phyloP scores from a whole-genome alignment of 30 jellyfish, hydroid and myxozoan genomes.

The Chrysaora quinquecirrha region DNA sequence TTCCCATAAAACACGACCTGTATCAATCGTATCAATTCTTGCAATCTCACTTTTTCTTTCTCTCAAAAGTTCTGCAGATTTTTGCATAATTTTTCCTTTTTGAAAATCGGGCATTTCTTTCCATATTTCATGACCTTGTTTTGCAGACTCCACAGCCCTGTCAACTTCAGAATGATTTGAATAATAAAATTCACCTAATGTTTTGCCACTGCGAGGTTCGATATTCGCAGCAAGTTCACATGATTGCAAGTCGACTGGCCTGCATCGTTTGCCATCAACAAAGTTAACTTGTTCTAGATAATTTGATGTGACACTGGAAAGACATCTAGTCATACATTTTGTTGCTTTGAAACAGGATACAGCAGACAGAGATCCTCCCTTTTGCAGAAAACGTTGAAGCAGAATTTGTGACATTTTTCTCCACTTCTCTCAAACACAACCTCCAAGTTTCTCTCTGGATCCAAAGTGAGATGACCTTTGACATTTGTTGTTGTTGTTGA shows the following conservation, averaged over 20 bases:
- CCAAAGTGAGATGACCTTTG: too few relatives aligned
- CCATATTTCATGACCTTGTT: conserved; percentile 83
- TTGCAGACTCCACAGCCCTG: conserved; percentile 84
- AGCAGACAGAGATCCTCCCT: too few relatives aligned
- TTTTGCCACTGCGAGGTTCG: conserved; percentile 89
- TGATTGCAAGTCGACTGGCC: conserved; percentile 48
- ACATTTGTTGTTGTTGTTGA: too few relatives aligned
- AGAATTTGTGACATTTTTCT: too few relatives aligned
- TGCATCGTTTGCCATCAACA: conserved; percentile 73
- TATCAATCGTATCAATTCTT: conserved; percentile 83
- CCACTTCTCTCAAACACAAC: too few relatives aligned
- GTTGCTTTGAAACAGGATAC: too few relatives aligned
- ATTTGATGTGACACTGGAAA: not conserved
- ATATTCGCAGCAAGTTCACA: conserved; percentile 45
- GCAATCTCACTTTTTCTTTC: conserved; percentile 82
- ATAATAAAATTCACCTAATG: conserved; percentile 64
- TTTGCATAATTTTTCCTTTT: conserved; percentile 61
- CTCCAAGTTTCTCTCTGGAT: too few relatives aligned
- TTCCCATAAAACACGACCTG: conserved; percentile 83
- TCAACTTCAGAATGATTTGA: conserved; percentile 81
- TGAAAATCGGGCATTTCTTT: conserved; percentile 61
- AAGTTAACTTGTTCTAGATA: conserved; percentile 61
- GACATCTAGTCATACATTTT: not conserved
- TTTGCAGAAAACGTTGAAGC: too few relatives aligned
- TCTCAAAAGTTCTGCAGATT: conserved; percentile 74